Evolutionary conservation across 2,797 vertebrate genomes (phyloP).

Genomic region (Staurois parvus): DNA sequence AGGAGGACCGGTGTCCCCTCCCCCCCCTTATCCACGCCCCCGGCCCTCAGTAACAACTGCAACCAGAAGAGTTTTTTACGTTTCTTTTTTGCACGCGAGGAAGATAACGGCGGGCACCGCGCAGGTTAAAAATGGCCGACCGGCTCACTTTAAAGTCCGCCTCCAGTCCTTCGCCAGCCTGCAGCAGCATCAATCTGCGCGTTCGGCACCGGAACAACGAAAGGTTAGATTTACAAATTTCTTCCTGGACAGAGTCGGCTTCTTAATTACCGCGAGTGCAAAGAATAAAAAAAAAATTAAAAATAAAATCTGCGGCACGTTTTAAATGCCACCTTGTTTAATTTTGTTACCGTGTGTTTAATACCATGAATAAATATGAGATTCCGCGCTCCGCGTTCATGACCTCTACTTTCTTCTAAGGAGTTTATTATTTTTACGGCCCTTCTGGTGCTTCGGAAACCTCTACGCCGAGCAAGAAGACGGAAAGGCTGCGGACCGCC

Average conservation of each 20-base stretch:
- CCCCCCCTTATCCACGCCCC: too few species aligned
- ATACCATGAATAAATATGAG: slow-evolving; percentile 47
- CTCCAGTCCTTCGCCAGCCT: too few species aligned
- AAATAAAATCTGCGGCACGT: slow-evolving; percentile 66
- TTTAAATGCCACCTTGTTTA: slow-evolving; percentile 68
- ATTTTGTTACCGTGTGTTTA: slow-evolving; percentile 63
- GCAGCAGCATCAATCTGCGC: background rate
- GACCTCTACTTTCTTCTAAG: slow-evolving; percentile 48
- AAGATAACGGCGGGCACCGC: too few species aligned
- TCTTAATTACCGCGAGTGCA: slow-evolving; percentile 19
- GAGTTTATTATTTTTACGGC: slow-evolving; percentile 46
- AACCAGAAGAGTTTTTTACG: too few species aligned
- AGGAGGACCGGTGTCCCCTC: too few species aligned
- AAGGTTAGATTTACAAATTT: slow-evolving; percentile 80
- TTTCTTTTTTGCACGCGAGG: too few species aligned
- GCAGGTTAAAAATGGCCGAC: too few species aligned
- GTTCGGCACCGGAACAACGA: slow-evolving; percentile 40
- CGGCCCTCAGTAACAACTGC: too few species aligned
- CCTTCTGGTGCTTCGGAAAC: slow-evolving; percentile 23
- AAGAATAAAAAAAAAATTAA: slow-evolving; percentile 71
- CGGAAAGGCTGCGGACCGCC: slow-evolving; percentile 24
- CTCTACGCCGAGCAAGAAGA: slow-evolving; percentile 34
- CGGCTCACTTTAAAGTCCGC: too few species aligned
- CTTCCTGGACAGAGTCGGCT: slow-evolving; percentile 75
- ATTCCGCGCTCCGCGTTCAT: slow-evolving; percentile 7